Percentiles rank a stretch among this genome's conserved stretches.
Evolutionary conservation across 1,140 invertebrate species (phyloP).

Genomic region (Aphelinus certus): DNA sequence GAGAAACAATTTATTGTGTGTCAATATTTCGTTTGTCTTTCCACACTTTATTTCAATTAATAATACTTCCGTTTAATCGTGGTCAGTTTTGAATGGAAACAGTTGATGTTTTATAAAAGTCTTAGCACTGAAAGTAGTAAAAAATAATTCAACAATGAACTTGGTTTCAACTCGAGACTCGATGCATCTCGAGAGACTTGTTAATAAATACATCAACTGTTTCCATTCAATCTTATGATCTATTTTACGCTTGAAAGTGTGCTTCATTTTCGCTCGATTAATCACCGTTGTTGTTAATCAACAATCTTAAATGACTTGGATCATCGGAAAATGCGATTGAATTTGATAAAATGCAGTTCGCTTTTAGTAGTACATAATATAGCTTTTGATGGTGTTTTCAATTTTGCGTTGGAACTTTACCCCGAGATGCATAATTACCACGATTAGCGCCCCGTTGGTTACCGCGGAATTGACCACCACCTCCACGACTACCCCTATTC

Average conservation of each 20-base stretch:
- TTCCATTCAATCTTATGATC: conserved; percentile 10
- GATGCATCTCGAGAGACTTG: too few relatives aligned
- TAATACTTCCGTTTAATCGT: conserved; percentile 29
- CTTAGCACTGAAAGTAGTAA: conserved; percentile 21
- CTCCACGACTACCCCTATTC: conserved; percentile 36
- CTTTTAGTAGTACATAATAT: conserved; percentile 31
- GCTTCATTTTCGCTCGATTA: conserved; percentile 2
- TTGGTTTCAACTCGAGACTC: conserved; percentile 9
- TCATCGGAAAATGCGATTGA: conserved; percentile 33
- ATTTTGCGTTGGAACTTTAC: conserved; percentile 46
- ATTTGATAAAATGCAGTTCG: conserved; percentile 30
- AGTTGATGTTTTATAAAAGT: conserved; percentile 22
- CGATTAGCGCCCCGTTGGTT: conserved; percentile 52
- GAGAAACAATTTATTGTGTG: conserved; percentile 9
- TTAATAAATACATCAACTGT: neutral
- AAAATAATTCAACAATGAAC: conserved; percentile 26
- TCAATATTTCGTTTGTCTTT: conserved; percentile 4
- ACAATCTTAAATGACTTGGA: conserved; percentile 20
- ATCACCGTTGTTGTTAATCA: neutral
- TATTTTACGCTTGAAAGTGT: conserved; percentile 26
- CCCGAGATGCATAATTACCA: conserved; percentile 52
- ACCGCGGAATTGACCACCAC: conserved; percentile 52
- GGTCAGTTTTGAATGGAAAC: conserved; percentile 24
- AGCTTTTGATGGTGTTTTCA: conserved; percentile 28
- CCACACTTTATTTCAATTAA: conserved; percentile 1